Evolutionary conservation across 2,888 invertebrate species (phyloP), one percentile per base, ranked within the genome.

Genomic region (Limnephilus auricula): DNA sequence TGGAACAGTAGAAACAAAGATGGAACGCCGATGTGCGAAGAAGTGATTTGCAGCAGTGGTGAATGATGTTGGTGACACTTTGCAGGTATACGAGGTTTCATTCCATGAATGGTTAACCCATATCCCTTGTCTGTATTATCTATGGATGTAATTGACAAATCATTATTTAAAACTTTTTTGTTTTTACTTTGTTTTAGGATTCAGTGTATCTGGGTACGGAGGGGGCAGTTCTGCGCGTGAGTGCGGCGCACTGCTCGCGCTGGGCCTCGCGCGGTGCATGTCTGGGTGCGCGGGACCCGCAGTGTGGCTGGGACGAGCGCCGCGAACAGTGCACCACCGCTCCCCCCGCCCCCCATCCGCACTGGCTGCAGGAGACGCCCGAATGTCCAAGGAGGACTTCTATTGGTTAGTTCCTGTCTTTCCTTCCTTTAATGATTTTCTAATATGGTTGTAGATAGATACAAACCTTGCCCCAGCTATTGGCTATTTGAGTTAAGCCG

Each of bases 301-400:
- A 99, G 94, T 99, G 99, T 94, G 99, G 99, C 0, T 99, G 99
- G 99, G 97, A 99, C 95, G 97, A 97, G 93, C 96, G 97, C 9
- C 95, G 97, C 25, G 97, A 98, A 93, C 95, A 96, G 32, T 99
- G 99, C 94, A 97, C 97, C 0, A 95, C 97, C 0, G 97, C 98
- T 0, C 98, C 98, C 0, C 95, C 96, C 4, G 80, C 88, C 25
- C 78, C 92, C 30, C 87, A 93, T 0, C 95, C 96, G 4, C 97
- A 97, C 94, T 98, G 99, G 97, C 95, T 96, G 83, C 99, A 99
- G 94, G 95, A 96, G 37, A 97, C 97, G 0, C 96, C 96, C 0
- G 95, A 96, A 25, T 99, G 98, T 94, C 98, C 98, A 0, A 95
- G 97, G 6, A 94, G 97, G 31, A 96, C 96, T 90, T 96, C 96